Percentiles rank a stretch among this genome's conserved stretches.
Evolutionary conservation across 2,888 invertebrate genomes (phyloP).

Genomic region (Malacosoma neustria): DNA sequence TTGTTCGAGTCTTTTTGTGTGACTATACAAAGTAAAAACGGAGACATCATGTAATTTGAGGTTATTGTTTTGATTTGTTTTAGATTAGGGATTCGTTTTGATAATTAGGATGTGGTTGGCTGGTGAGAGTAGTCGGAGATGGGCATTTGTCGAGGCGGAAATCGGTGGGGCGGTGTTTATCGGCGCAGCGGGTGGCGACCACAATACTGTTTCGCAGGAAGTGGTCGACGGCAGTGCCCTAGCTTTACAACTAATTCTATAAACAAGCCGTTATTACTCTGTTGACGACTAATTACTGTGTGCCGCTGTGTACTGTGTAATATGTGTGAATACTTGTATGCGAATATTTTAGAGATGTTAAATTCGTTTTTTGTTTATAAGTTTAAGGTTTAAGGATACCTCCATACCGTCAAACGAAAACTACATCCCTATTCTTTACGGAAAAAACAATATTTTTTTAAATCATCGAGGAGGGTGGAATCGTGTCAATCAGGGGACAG

Average conservation of each 20-base stretch:
- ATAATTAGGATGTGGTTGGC: background rate
- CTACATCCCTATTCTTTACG: too few relatives aligned
- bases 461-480: too few relatives aligned
- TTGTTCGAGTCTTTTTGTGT: too few relatives aligned
- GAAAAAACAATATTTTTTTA: too few relatives aligned
- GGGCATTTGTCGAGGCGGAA: conserved; percentile 25
- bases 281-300: conserved; percentile 11
- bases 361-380: too few relatives aligned
- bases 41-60: background rate
- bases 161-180: conserved; percentile 37
- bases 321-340: conserved; percentile 4
- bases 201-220: conserved; percentile 48
- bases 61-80: background rate
- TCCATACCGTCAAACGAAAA: too few relatives aligned
- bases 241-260: conserved; percentile 9
- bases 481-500: too few relatives aligned
- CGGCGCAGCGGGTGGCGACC: conserved; percentile 21
- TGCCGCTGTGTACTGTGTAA: conserved; percentile 5
- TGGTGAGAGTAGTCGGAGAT: conserved; percentile 12
- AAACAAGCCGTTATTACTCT: conserved; percentile 3
- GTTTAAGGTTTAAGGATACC: too few relatives aligned
- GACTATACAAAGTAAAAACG: too few relatives aligned
- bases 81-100: background rate
- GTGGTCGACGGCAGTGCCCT: conserved; percentile 29
- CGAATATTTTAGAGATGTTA: too few relatives aligned